Base-by-base conservation (phyloP, 2,797 vertebrate genomes). In the Rhynchonycteris naso region DNA sequence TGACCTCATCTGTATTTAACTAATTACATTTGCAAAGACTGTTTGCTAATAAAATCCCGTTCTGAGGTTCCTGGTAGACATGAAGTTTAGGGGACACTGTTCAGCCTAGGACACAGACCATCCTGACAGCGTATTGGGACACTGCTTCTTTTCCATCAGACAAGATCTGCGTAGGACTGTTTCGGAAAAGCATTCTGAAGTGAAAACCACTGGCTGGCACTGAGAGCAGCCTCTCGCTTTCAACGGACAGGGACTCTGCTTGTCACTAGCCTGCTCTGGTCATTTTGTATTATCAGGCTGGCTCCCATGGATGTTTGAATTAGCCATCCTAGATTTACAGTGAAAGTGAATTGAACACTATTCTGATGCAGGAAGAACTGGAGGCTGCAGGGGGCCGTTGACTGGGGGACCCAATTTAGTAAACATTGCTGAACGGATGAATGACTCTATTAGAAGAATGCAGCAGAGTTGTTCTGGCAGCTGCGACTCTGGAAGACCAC, bases 401-500 rank as follows among this genome's bases (percentile, higher is more conserved):
- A 52, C 15, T 18, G 5, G 69, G 85, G 26, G 19, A 90, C 71
- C 33, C 35, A 5, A 14, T 79, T 68, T 90, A 84, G 71, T 84
- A 18, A 92, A 66, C 50, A 38, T 47, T 54, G 79, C 61, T 26
- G 30, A 65, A 33, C 38, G 75, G 74, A 59, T 50, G 80, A 87
- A 68, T 71, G 63, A 68, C 35, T 92, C n/a, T 80, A 5, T 90
- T 50, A 82, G 85, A 93, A 96, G 88, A 84, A 82, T 75, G 69
- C 35, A 63, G 90, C 52, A 28, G 75, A 35, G 85, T 35, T 65
- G 30, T 85, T 90, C 85, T 83, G 85, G 96, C 3, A 7, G 68
- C 85, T 72, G 33, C 19, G 2, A 93, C 81, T 84, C 86, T 80
- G 58, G 43, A 97, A 96, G 85, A 96, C 93, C 72, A 87, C 93